phyloP scores from a whole-genome alignment of 2,113 vertebrate genomes.

The Sander lucioperca region DNA sequence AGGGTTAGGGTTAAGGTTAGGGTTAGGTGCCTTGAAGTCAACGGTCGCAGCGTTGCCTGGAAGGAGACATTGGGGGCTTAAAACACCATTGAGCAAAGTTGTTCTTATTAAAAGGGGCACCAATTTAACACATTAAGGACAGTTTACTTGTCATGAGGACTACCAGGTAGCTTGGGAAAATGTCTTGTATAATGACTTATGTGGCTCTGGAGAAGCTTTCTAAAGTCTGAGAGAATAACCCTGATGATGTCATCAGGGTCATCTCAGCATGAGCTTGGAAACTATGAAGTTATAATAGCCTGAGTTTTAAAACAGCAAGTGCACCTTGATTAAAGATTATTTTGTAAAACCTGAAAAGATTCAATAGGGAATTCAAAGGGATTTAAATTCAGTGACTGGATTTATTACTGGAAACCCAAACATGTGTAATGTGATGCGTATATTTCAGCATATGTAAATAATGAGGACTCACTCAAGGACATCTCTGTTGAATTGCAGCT shows the following conservation, averaged over 20 bases:
- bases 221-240: too few species aligned
- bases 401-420: background rate
- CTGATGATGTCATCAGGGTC: background rate
- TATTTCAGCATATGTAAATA: background rate
- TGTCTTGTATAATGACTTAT: background rate
- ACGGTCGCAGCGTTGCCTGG: too few species aligned
- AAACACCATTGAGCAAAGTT: too few species aligned
- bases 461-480: slow-evolving; percentile 83
- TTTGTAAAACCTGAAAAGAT: background rate
- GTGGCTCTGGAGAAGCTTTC: background rate
- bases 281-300: background rate
- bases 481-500: slow-evolving; percentile 87
- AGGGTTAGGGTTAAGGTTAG: too few species aligned
- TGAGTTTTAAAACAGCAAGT: background rate
- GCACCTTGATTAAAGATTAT: background rate
- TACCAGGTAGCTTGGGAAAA: background rate
- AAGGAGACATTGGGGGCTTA: too few species aligned
- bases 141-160: background rate
- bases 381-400: background rate
- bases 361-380: background rate
- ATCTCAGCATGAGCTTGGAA: background rate
- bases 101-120: background rate
- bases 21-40: too few species aligned
- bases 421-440: background rate
- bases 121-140: background rate